A percentile compares a stretch with the other conserved stretches of the same genome.
phyloP scores from a whole-genome alignment of 2,797 vertebrate genomes.

The Hypotaenidia philippensis region DNA sequence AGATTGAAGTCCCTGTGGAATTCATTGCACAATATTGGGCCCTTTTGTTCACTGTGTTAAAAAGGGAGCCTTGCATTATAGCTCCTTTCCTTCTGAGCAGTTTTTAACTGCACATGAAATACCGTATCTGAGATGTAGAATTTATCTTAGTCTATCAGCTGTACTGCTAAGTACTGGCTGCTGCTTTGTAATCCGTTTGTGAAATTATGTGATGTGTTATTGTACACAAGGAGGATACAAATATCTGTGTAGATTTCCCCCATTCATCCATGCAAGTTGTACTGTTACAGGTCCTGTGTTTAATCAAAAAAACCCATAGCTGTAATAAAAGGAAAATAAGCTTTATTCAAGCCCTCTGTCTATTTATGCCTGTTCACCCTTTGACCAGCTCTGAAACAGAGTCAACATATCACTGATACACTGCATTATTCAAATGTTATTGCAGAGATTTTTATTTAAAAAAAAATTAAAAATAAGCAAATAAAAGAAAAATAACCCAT shows the following conservation, averaged over 20 bases:
- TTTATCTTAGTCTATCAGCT: conserved; percentile 22
- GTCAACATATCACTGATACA: not conserved
- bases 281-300: not conserved
- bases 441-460: not conserved
- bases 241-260: not conserved
- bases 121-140: not conserved
- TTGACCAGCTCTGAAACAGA: not conserved
- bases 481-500: not conserved
- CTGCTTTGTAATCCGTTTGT: not conserved
- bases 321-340: not conserved
- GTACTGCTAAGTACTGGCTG: not conserved
- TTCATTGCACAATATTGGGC: not conserved
- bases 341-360: not conserved
- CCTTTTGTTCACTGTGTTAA: conserved; percentile 19
- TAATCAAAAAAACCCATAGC: not conserved
- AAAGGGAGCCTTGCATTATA: not conserved
- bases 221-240: not conserved
- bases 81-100: not conserved
- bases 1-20: not conserved
- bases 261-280: not conserved
- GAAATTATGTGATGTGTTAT: not conserved
- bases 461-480: not conserved
- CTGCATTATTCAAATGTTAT: not conserved
- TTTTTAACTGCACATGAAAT: not conserved
- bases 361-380: not conserved